Evolutionary conservation across 2,113 vertebrate species (phyloP).

Genomic region (Syngnathoides biaculeatus): DNA sequence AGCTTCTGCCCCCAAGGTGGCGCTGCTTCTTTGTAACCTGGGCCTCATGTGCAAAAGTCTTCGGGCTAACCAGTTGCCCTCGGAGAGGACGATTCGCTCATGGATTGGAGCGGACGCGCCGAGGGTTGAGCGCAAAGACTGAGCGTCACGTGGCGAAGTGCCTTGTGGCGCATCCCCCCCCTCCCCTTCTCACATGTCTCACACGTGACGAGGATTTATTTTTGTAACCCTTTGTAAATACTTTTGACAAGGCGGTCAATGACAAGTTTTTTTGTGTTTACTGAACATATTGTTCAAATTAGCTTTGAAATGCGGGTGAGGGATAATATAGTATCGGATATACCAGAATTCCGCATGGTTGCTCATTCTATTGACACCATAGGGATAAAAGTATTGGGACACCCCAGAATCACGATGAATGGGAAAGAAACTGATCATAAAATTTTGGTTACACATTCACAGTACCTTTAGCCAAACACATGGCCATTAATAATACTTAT

Average conservation of each 20-base stretch:
- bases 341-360: constrained; percentile 45
- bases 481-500: too few relatives aligned
- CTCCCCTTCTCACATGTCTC: constrained; percentile 7
- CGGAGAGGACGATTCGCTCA: constrained; percentile 26
- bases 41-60: not conserved
- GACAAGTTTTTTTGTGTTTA: constrained; percentile 44
- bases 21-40: not conserved
- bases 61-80: not conserved
- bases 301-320: constrained; percentile 42
- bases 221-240: not conserved
- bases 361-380: constrained; percentile 1
- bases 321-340: constrained; percentile 45
- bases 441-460: too few relatives aligned
- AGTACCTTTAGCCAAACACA: too few relatives aligned
- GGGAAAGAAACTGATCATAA: not conserved
- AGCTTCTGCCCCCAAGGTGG: not conserved
- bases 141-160: constrained; percentile 66
- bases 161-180: constrained; percentile 59
- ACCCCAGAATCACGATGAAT: constrained; percentile 12
- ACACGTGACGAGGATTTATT: constrained; percentile 17
- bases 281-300: constrained; percentile 70
- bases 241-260: constrained; percentile 24
- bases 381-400: not conserved
- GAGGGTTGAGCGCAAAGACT: constrained; percentile 50
- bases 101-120: constrained; percentile 46